Percentiles rank a stretch among this genome's conserved stretches.
phyloP scores from a whole-genome alignment of 2,888 invertebrate genomes.

The Netelia melanura region DNA sequence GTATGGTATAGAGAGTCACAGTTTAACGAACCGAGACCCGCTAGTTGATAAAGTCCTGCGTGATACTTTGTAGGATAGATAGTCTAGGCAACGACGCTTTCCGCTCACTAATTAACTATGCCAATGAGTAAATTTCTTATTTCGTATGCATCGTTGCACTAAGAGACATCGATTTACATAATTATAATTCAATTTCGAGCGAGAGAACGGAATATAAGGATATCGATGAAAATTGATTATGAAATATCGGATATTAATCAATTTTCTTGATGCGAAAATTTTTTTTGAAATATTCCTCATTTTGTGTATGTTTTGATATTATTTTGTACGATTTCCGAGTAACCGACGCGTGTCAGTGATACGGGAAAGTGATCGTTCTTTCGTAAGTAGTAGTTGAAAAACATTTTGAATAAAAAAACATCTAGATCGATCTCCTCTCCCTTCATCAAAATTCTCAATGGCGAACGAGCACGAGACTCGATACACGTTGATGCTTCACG shows the following conservation, averaged over 20 bases:
- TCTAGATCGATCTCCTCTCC: background rate
- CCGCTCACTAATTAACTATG: conserved; percentile 59
- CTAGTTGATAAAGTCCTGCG: too few relatives aligned
- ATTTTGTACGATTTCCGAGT: background rate
- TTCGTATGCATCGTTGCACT: too few relatives aligned
- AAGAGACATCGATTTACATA: too few relatives aligned
- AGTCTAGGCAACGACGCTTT: conserved; percentile 29
- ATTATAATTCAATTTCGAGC: too few relatives aligned
- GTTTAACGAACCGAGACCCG: background rate
- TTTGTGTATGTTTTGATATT: background rate
- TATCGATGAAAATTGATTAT: too few relatives aligned
- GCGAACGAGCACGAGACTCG: conserved; percentile 35
- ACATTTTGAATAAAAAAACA: conserved; percentile 1
- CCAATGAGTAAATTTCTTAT: background rate
- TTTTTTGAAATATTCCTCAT: too few relatives aligned
- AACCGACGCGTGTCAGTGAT: background rate
- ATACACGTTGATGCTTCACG: conserved; percentile 19
- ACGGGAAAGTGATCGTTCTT: background rate
- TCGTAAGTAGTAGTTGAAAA: background rate
- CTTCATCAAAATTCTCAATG: conserved; percentile 68
- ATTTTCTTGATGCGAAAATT: too few relatives aligned
- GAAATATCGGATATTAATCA: too few relatives aligned
- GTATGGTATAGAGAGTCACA: background rate
- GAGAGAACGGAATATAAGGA: too few relatives aligned
- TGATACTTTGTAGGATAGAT: background rate